Evolutionary conservation across 2,888 invertebrate species (phyloP), one percentile per base, ranked within the genome.

Genomic region (Protophormia terraenovae): DNA sequence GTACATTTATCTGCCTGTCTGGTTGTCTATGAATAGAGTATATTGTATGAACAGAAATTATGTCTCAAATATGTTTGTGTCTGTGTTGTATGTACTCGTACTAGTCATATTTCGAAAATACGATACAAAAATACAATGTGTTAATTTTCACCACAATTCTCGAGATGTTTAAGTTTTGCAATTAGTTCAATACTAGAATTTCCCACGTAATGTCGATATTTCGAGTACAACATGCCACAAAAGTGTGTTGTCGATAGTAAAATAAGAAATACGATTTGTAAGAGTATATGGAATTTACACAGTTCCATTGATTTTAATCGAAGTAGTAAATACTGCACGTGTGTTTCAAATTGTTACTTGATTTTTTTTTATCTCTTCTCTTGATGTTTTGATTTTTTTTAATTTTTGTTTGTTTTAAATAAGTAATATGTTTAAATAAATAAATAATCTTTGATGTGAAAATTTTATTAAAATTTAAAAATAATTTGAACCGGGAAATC

Each of bases 171-270:
- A 67, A 77, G 62, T 73, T 83, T 73, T 75, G 38, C 80, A 80
- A 83, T 81, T 83, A 86, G 86, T 86, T 80, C 69, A 66, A 80
- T 76, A 73, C 73, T 73, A 60, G 72, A 67, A 77, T 83, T 73
- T 81, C 72, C 41, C 47, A 83, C 53, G 83, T 27, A 71, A 77
- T 66, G 86, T 79, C 62, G 76, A 67, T 69, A 45, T 16, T 38
- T 55, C 38, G 2, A 41, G 58, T 16, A 53, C 29, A 66, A 58
- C 24, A 55, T 67, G 66, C 38, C 19, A 50, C 32, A 58, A 55
- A 60, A 55, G 29, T 58, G 38, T 72, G 47, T n/a, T n/a, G n/a
- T 47, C 67, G 55, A 38, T 67, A 22, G 16, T 35, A 24, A 12
- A 32, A 22, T 22, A 14, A 19, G 3, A 29, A 4, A 19, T 7